Base-by-base conservation (phyloP, 2,888 invertebrate genomes). In the Melinopterus prodromus region DNA sequence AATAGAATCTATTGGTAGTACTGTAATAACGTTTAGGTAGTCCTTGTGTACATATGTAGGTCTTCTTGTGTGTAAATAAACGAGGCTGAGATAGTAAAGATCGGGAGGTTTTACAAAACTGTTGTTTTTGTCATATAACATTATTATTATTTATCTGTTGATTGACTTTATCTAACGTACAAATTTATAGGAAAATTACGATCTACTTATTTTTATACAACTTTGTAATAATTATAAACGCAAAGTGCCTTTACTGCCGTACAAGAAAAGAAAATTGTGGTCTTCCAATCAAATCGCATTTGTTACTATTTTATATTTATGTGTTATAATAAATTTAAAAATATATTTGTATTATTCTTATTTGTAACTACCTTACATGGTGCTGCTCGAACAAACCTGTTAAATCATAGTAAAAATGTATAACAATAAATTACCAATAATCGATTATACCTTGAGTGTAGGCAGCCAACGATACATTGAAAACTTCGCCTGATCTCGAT, bases 11-110 rank as follows among this genome's bases (percentile, higher is more conserved):
- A 89, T 89, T 76, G 89, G 89, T 69, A 89, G 88, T 83, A 88
- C 89, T 70, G 86, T 89, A 38, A 86, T 89, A 26, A 88, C 88
- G 4, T 89, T 89, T 83, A 87, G 89, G 83, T 89, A 87, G 74
- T 74, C 82, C 76, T 79, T 77, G 75, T 77, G 53, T 53, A 6
- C 12, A 12, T 53, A 53, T 12, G 12, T 53, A 53, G 7, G 53
- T 53, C 53, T 9, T 53, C 53, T 53, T 53, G 53, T 53, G 53
- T 53, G 53, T 53, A 53, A 53, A 53, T 53, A 53, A 53, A 53
- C 5, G 53, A 53, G 53, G 53, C 53, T 53, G 53, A 53, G 53
- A 12, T 53, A 53, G 53, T 53, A 53, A 53, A 53, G 3, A 53
- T 53, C 53, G 53, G 53, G 53, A 53, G 53, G 53, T 53, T 53